Percentiles rank a stretch among this genome's conserved stretches.
These are phyloP conservation scores for Oncorhynchus tshawytscha DNA, from an alignment of 2,113 vertebrate species.

Conservation along the genomic window DNA sequence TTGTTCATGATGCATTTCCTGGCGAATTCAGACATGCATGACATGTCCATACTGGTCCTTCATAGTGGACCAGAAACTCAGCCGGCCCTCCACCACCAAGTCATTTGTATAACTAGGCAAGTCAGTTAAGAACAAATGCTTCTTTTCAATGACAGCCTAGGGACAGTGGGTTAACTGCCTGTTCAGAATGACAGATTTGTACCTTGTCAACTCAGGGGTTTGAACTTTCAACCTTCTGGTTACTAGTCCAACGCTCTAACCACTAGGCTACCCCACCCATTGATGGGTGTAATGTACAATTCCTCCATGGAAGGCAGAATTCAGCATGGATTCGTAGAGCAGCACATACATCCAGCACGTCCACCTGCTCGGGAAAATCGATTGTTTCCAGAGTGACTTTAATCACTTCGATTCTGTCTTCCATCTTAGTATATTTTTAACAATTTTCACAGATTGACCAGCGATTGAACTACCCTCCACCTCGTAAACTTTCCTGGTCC, in stretches of 20 bases:
- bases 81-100: slow-evolving; percentile 75
- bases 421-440: slow-evolving; percentile 77
- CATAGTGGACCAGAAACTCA: slow-evolving; percentile 83
- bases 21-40: slow-evolving; percentile 81
- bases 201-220: no score
- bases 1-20: slow-evolving; percentile 79
- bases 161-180: no score
- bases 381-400: slow-evolving; percentile 79
- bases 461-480: slow-evolving; percentile 85
- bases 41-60: slow-evolving; percentile 87
- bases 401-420: slow-evolving; percentile 77
- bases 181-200: no score
- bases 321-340: slow-evolving; percentile 86
- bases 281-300: slow-evolving; percentile 79
- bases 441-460: slow-evolving; percentile 79
- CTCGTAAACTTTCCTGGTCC: slow-evolving; percentile 81
- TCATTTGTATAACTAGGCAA: slow-evolving; percentile 49
- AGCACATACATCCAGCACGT: slow-evolving; percentile 87
- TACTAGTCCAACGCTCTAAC: no score
- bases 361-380: slow-evolving; percentile 80
- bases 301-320: slow-evolving; percentile 77
- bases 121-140: no score
- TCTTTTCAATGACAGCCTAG: no score
- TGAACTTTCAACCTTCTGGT: no score
- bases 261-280: no score